Evolutionary conservation across 2,797 vertebrate species (phyloP).

Genomic region (Coracias cyanogaster): DNA sequence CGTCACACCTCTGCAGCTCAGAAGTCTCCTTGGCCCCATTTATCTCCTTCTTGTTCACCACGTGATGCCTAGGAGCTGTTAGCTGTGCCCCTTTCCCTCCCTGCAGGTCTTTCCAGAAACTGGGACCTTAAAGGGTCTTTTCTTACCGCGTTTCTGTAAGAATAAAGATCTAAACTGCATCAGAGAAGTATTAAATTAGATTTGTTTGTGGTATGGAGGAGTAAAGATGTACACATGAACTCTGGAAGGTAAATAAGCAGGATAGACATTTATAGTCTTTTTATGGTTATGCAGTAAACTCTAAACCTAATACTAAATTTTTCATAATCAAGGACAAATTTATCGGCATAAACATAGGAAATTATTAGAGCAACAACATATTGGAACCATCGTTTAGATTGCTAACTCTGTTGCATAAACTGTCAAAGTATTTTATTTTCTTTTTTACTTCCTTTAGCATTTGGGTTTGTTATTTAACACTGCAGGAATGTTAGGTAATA

Average conservation of each 20-base stretch:
- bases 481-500: neutral
- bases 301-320: neutral
- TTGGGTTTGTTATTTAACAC: neutral
- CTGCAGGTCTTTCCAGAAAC: neutral
- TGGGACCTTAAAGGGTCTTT: no score
- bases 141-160: neutral
- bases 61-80: fast-evolving
- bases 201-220: neutral
- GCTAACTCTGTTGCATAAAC: neutral
- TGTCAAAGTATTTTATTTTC: neutral
- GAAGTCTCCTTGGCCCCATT: neutral
- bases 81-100: neutral
- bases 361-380: neutral
- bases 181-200: neutral
- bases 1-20: fast-evolving
- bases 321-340: neutral
- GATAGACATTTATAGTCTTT: neutral
- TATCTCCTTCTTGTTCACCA: no score
- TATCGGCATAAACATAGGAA: neutral
- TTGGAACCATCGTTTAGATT: neutral
- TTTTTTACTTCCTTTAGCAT: neutral
- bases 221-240: neutral
- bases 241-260: neutral
- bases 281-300: neutral
- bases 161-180: neutral